Base-by-base conservation (phyloP, 1,140 invertebrate genomes). In the Mesaphorura yosii region DNA sequence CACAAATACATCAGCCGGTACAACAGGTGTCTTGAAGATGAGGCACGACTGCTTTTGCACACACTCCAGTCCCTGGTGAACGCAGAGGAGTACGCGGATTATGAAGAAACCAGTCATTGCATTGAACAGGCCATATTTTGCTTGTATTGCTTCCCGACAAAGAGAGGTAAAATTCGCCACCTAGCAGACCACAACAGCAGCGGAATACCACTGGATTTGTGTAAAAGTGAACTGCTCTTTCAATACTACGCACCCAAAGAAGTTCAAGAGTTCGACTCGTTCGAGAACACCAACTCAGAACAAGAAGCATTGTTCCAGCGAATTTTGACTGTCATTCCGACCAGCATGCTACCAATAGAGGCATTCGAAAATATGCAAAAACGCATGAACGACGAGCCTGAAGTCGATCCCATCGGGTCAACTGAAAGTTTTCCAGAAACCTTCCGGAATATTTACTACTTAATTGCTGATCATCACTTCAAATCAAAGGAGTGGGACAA, bases 391-490 rank as follows among this genome's bases (percentile, higher is more conserved):
- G 80, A 80, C 0, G 69, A 74, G 20, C 70, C 64, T 23, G 48
- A 50, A 14, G 39, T 41, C n/a, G 20, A 34, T 25, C 65, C 80
- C 44, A 77, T 80, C 37, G 27, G 17, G 5, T 67, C 76, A 15
- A 69, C 70, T 6, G 19, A 0, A 17, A 37, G 37, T 25, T 55
- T 60, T 48, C 44, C 48, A 1, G 72, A 60, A 70, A 48, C 76
- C 62, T 75, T 83, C 57, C 70, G 75, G 17, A 80, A 84, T 37
- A 79, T 92, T 40, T 95, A 86, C 68, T 95, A 92, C 67, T 72
- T 94, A 2, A 68, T 95, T 28, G 91, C 80, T 5, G 91, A 95
- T 72, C 89, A 85, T 72, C 83, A 93, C 69, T 91, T 94, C 65
- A 96, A 95, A 70, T 83, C 82, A 58, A 86, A 86, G 53, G 81